Conservation (phyloP, 2,797 vertebrate genomes). For the Ispidina picta region DNA sequence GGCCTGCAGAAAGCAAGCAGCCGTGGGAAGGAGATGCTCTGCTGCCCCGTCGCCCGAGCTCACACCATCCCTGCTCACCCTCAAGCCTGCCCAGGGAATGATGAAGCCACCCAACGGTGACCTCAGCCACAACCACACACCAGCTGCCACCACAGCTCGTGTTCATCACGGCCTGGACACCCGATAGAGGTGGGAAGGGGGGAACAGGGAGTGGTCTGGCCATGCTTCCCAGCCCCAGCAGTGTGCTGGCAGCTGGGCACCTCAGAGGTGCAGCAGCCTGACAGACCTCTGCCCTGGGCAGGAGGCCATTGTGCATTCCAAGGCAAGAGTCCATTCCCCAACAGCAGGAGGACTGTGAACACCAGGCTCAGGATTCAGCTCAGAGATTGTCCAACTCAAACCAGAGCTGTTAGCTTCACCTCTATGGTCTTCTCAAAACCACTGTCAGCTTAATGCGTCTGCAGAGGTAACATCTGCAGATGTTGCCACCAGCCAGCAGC, state of each 20-base stretch:
- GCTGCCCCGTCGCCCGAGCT: fast-evolving
- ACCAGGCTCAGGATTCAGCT: neutral
- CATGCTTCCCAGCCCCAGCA: fast-evolving
- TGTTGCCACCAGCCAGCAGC: neutral
- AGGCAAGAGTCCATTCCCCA: neutral
- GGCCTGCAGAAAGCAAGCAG: neutral
- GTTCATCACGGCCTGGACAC: neutral
- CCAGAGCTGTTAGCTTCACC: neutral
- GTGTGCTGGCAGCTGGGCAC: neutral
- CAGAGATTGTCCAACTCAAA: neutral
- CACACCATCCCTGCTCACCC: neutral
- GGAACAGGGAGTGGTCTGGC: neutral
- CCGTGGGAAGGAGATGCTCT: neutral
- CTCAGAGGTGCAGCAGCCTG: neutral
- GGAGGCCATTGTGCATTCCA: neutral
- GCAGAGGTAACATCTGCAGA: neutral
- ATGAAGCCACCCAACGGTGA: neutral
- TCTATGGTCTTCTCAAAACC: neutral
- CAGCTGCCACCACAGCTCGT: neutral
- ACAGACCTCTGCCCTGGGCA: neutral
- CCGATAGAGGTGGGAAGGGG: neutral
- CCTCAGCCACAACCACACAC: neutral
- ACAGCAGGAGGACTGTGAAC: neutral
- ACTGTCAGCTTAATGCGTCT: neutral
- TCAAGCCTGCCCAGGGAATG: neutral